Percentiles rank a stretch among this genome's conserved stretches.
Evolutionary conservation across 2,888 invertebrate genomes (phyloP).

Genomic region (Thereva nobilitata): DNA sequence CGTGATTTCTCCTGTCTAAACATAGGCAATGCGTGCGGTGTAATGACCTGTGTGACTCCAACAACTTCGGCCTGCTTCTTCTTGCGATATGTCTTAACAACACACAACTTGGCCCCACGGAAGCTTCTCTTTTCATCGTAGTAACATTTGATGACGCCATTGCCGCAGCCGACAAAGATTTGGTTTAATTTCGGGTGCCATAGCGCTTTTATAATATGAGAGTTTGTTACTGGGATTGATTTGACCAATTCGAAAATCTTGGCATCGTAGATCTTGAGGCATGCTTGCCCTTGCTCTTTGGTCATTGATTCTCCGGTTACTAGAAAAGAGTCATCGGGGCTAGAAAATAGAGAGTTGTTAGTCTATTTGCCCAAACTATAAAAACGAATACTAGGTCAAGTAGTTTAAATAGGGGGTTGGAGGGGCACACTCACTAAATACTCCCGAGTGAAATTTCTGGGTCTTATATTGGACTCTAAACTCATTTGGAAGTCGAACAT

Average conservation of each 20-base stretch:
- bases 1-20: constrained; percentile 91
- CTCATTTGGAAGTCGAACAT: no score
- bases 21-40: constrained; percentile 93
- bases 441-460: no score
- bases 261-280: constrained; percentile 78
- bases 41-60: constrained; percentile 90
- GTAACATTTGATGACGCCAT: constrained; percentile 86
- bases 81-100: constrained; percentile 77
- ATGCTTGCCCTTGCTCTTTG: constrained; percentile 67
- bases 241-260: constrained; percentile 75
- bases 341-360: constrained; percentile 63
- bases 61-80: constrained; percentile 84
- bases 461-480: no score
- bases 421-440: no score
- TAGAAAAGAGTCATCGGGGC: constrained; percentile 88
- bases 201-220: constrained; percentile 82
- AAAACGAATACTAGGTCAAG: neutral
- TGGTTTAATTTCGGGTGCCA: constrained; percentile 99
- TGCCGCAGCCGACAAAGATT: constrained; percentile 88
- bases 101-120: constrained; percentile 89
- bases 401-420: no score
- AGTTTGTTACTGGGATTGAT: constrained; percentile 75
- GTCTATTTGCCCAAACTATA: neutral
- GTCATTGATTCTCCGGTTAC: constrained; percentile 85
- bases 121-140: constrained; percentile 87